A percentile compares a stretch with the other conserved stretches of the same genome.
These are phyloP conservation scores for Fulica atra DNA, from an alignment of 2,113 vertebrate genomes.

Conservation along the genomic window DNA sequence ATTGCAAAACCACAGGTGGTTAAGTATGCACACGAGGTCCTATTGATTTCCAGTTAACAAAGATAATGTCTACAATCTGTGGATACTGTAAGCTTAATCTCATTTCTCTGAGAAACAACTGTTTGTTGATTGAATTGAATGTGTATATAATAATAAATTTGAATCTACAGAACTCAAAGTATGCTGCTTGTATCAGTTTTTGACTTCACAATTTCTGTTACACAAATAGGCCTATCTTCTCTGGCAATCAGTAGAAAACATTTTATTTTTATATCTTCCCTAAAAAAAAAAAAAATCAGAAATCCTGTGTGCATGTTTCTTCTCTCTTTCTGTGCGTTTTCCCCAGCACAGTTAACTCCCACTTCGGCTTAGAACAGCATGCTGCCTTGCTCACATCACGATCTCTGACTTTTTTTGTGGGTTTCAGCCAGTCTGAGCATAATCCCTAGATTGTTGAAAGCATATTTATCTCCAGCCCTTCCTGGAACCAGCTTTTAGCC, in stretches of 20 bases:
- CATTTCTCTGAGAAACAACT: background rate
- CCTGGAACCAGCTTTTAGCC: background rate
- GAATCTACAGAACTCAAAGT: background rate
- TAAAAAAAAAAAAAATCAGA: background rate
- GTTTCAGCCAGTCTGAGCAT: background rate
- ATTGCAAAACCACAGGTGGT: background rate
- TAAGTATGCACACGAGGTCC: background rate
- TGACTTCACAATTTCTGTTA: background rate
- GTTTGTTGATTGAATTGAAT: background rate
- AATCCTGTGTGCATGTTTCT: background rate
- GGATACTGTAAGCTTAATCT: background rate
- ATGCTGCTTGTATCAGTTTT: background rate
- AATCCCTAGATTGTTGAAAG: background rate
- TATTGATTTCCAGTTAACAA: background rate
- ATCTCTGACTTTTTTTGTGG: background rate
- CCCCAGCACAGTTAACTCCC: background rate
- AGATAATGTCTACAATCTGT: background rate
- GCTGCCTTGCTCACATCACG: background rate
- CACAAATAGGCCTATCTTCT: background rate
- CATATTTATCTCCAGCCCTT: background rate
- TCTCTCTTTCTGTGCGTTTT: background rate
- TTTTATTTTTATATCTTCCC: background rate
- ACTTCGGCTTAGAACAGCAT: background rate
- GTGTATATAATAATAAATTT: background rate
- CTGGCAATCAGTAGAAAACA: background rate